These are phyloP conservation scores for Brienomyrus longianalis DNA, from an alignment of 2,113 vertebrate species.

Conservation along the genomic window DNA sequence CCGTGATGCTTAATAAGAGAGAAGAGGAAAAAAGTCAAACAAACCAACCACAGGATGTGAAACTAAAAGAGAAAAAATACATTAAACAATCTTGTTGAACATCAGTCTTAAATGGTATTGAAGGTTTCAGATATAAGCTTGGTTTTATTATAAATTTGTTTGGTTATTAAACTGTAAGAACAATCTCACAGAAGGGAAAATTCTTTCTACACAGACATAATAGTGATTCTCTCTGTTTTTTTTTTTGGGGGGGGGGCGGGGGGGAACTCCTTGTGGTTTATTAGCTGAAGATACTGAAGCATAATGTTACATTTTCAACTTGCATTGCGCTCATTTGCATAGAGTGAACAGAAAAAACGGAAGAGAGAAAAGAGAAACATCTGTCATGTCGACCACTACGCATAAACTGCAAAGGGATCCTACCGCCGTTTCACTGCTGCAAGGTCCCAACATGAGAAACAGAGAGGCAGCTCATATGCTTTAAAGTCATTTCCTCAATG, in stretches of 20 bases:
- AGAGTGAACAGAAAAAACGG: neutral
- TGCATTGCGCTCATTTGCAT: neutral
- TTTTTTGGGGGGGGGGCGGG: no score
- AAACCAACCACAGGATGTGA: conserved; percentile 55
- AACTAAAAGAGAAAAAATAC: conserved; percentile 40
- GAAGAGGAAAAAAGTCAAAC: conserved; percentile 34
- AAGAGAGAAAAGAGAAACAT: neutral
- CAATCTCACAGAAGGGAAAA: neutral
- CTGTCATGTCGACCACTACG: conserved; percentile 4
- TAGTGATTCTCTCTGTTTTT: neutral
- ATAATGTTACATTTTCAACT: neutral
- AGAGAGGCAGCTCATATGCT: neutral
- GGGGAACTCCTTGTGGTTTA: neutral
- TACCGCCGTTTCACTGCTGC: neutral
- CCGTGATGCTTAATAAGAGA: conserved; percentile 31
- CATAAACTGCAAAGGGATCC: neutral
- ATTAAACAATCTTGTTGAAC: neutral
- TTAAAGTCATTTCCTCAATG: neutral
- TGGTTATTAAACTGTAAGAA: neutral
- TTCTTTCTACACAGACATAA: neutral
- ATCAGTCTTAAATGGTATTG: neutral
- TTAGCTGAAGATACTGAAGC: neutral
- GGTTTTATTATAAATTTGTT: neutral
- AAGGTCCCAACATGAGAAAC: neutral
- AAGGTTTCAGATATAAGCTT: neutral